Evolutionary conservation across 1,140 invertebrate genomes (phyloP).

Genomic region (Drosophila baimaii): DNA sequence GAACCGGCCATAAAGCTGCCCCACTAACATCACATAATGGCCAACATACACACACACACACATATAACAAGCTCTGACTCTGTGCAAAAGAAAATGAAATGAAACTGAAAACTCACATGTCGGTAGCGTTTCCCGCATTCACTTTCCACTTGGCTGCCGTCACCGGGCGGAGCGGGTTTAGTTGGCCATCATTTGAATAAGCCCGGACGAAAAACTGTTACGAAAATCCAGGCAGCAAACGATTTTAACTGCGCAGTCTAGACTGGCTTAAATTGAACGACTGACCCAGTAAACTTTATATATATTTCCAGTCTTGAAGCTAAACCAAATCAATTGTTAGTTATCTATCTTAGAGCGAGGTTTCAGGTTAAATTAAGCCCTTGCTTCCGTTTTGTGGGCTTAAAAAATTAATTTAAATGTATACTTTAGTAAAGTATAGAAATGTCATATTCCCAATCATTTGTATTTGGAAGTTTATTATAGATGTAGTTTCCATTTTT

Average conservation of each 20-base stretch:
- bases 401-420: background rate
- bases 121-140: constrained; percentile 77
- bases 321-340: background rate
- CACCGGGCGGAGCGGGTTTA: constrained; percentile 37
- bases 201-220: constrained; percentile 59
- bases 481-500: background rate
- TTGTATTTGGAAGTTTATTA: background rate
- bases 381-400: background rate
- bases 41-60: constrained; percentile 37
- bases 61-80: constrained; percentile 18
- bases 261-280: constrained; percentile 11
- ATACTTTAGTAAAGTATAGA: too few relatives aligned
- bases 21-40: constrained; percentile 78
- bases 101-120: constrained; percentile 72
- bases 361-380: background rate
- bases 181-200: constrained; percentile 78
- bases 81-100: constrained; percentile 44
- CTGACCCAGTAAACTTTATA: constrained; percentile 66
- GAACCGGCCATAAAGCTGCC: constrained; percentile 66
- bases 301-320: constrained; percentile 44
- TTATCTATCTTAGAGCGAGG: background rate
- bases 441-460: too few relatives aligned
- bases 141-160: constrained; percentile 78
- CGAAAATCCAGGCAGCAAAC: constrained; percentile 50
- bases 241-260: constrained; percentile 21